Conservation (phyloP, 2,888 invertebrate species). For the Danaus chrysippus region DNA sequence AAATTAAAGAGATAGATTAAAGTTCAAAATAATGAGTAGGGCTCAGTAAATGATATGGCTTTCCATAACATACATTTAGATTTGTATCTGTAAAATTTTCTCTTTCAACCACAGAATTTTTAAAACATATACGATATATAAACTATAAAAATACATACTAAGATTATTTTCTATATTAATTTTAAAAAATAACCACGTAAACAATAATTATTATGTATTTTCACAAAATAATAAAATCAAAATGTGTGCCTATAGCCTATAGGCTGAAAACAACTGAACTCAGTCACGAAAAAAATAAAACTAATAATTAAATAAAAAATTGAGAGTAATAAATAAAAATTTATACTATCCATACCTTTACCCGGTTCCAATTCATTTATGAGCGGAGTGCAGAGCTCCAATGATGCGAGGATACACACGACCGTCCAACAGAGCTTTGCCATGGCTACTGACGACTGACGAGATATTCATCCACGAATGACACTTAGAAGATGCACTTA, state of each 20-base stretch:
- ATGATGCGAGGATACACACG: slow-evolving; percentile 49
- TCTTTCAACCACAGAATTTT: not conserved
- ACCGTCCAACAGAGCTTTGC: slow-evolving; percentile 54
- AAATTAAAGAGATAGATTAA: too few relatives aligned
- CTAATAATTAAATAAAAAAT: not conserved
- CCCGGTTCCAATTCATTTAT: slow-evolving; percentile 61
- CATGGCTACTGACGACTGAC: slow-evolving; percentile 71
- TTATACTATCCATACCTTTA: slow-evolving; percentile 49
- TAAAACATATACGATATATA: not conserved
- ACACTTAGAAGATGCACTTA: slow-evolving; percentile 21
- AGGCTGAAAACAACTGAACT: not conserved
- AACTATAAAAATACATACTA: too few relatives aligned
- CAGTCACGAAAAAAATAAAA: not conserved
- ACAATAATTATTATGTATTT: not conserved
- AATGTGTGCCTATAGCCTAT: not conserved
- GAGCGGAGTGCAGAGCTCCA: slow-evolving; percentile 53
- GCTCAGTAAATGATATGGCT: too few relatives aligned
- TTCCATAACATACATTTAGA: not conserved
- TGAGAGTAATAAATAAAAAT: slow-evolving; percentile 8
- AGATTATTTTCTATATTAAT: not conserved
- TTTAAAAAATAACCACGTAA: not conserved
- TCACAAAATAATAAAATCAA: not conserved
- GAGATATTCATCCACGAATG: slow-evolving; percentile 21
- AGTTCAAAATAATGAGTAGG: too few relatives aligned
- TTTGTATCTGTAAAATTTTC: not conserved